Evolutionary conservation across 2,888 invertebrate genomes (phyloP).

Genomic region (Caprella mutica): DNA sequence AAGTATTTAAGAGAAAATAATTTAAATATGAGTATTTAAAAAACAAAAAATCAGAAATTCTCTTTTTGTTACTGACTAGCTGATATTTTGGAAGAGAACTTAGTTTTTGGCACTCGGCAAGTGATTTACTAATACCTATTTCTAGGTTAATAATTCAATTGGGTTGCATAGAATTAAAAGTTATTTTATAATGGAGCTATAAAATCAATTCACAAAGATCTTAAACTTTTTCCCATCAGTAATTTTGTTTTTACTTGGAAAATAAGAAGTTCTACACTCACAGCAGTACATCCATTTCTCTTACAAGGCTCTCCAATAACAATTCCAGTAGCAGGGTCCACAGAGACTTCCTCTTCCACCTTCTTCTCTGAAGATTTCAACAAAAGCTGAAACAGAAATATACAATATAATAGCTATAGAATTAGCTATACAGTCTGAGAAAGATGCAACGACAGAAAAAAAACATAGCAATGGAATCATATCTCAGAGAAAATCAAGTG

Average conservation of each 20-base stretch:
- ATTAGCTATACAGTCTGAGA: too few relatives aligned
- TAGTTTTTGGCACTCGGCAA: neutral
- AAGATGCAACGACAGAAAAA: too few relatives aligned
- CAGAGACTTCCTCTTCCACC: constrained; percentile 38
- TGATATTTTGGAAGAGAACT: neutral
- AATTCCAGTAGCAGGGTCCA: constrained; percentile 39
- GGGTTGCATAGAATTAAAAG: too few relatives aligned
- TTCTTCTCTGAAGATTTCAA: constrained; percentile 16
- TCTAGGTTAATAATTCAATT: too few relatives aligned
- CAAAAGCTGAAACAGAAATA: neutral
- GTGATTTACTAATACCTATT: neutral
- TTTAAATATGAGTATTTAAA: neutral
- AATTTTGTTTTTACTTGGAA: too few relatives aligned
- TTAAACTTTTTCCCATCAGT: too few relatives aligned
- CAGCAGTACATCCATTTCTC: constrained; percentile 63
- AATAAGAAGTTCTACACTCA: constrained; percentile 36
- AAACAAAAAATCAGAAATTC: neutral
- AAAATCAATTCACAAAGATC: too few relatives aligned
- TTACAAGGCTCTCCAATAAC: constrained; percentile 68
- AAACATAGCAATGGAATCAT: too few relatives aligned
- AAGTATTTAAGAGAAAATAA: neutral
- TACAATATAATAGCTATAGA: neutral
- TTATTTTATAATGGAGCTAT: too few relatives aligned
- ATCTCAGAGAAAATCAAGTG: too few relatives aligned
- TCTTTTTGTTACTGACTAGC: neutral